phyloP scores from a whole-genome alignment of 2,888 invertebrate species.

The Neocrepidodera transversa region DNA sequence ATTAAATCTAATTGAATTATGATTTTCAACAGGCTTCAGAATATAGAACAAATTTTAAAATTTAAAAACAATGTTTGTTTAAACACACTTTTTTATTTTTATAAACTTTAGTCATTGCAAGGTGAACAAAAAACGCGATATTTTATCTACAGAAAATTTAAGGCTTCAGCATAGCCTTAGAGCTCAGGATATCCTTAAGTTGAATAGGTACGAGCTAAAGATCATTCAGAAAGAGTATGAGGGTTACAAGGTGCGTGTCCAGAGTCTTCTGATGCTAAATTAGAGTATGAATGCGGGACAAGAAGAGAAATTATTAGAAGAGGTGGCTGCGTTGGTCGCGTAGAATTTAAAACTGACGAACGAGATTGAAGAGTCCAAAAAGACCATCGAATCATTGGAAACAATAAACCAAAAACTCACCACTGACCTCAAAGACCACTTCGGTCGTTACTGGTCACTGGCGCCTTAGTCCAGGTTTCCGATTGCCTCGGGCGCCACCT shows the following conservation, averaged over 20 bases:
- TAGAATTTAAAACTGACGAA: constrained; percentile 64
- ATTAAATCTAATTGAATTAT: too few relatives aligned
- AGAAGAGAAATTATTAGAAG: constrained; percentile 73
- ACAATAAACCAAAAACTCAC: too few relatives aligned
- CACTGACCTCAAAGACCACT: too few relatives aligned
- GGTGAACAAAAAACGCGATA: constrained; percentile 62
- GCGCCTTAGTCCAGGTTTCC: too few relatives aligned
- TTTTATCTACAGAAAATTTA: constrained; percentile 56
- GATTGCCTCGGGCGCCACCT: too few relatives aligned
- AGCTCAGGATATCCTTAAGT: constrained; percentile 66
- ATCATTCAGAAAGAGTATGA: constrained; percentile 75
- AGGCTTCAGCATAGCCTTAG: constrained; percentile 58
- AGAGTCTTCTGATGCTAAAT: constrained; percentile 84
- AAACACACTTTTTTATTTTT: too few relatives aligned
- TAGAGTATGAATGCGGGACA: constrained; percentile 73
- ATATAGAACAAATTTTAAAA: too few relatives aligned
- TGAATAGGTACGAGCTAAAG: constrained; percentile 73
- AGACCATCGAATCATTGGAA: too few relatives aligned
- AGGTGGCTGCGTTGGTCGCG: constrained; percentile 65
- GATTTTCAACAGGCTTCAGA: too few relatives aligned
- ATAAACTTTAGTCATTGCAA: too few relatives aligned
- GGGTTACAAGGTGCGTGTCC: constrained; percentile 84
- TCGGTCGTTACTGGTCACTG: too few relatives aligned
- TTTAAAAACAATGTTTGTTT: too few relatives aligned
- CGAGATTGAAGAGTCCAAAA: constrained; percentile 63